Evolutionary conservation across 1,140 invertebrate species (phyloP).

Genomic region (Orius insidiosus): DNA sequence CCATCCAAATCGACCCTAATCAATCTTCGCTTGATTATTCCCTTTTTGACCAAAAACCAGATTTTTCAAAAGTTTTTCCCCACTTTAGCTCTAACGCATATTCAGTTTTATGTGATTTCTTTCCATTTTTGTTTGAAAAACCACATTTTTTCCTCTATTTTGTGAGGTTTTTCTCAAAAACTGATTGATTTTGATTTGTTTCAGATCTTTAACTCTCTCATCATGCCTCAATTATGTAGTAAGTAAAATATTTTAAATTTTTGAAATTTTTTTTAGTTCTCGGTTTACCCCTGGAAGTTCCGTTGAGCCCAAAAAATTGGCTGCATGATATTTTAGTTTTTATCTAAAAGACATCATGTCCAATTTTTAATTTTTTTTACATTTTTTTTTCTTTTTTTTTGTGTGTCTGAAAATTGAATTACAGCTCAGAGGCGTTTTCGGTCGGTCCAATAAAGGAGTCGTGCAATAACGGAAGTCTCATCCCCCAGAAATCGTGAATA

Average conservation of each 20-base stretch:
- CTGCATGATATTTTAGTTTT: neutral
- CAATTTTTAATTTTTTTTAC: constrained; percentile 8
- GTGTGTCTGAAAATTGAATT: constrained; percentile 10
- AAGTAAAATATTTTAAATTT: neutral
- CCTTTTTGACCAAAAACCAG: too few species aligned
- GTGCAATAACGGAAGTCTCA: constrained; percentile 1
- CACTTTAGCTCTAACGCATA: too few species aligned
- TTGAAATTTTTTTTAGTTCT: neutral
- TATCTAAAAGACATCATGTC: neutral
- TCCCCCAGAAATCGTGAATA: constrained; percentile 1
- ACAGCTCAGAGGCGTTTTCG: constrained; percentile 13
- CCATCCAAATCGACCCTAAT: too few species aligned
- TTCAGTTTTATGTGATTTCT: too few species aligned
- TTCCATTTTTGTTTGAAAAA: too few species aligned
- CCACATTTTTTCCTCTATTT: neutral
- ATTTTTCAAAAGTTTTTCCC: too few species aligned
- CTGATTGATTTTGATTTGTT: constrained; percentile 2
- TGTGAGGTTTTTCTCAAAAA: neutral
- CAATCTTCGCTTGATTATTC: too few species aligned
- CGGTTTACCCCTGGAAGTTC: neutral
- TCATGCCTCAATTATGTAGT: neutral
- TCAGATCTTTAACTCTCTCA: constrained; percentile 11
- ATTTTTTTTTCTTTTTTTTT: constrained; percentile 11
- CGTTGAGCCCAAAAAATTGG: neutral
- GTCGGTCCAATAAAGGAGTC: constrained; percentile 12